Evolutionary conservation across 2,113 vertebrate species (phyloP), one percentile per base, ranked within the genome.

Genomic region (Campylomormyrus numenius): DNA sequence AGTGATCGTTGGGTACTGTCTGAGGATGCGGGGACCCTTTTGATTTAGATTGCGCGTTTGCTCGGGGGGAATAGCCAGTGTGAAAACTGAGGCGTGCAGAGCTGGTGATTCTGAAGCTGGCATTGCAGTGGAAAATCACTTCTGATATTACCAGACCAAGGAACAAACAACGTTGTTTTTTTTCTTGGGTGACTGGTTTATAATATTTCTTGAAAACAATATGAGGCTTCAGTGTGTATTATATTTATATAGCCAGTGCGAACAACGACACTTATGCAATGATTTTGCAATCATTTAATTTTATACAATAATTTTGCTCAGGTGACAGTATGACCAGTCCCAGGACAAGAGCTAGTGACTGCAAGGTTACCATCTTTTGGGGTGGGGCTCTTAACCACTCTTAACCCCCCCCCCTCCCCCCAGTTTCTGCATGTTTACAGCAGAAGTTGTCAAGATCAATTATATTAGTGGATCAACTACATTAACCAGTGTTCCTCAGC

Each of bases 381-480:
- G 31, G 42, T n/a, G 24, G 24, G 21, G 21, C 10, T 19, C 9
- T 48, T 48, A 24, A 85, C 42, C 53, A 56, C 19, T 56, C 53
- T 56, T 49, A 49, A 19, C 5, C 52, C 52, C 5, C 52, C 17
- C 17, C 53, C 19, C 19, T 5, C 53, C 19, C 19, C 70, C 2
- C 27, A 39, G 15, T 10, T 83, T 93, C 90, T 70, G 90, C 92
- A 93, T 31, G 74, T 21, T 80, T 31, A 42, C 74, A 88, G 66
- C 13, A 89, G 91, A 74, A 89, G 89, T 90, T 91, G 31, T 50
- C 91, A 48, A 89, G 90, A 93, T 93, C 88, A 91, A 88, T 92
- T 45, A 85, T 91, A 90, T 90, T 93, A 93, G 92, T 92, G 91
- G 92, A 91, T 92, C 90, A 9, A 3, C 58, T 89, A 90, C 92